Conservation (phyloP, 2,888 invertebrate species). For the Pseudoips prasinana region DNA sequence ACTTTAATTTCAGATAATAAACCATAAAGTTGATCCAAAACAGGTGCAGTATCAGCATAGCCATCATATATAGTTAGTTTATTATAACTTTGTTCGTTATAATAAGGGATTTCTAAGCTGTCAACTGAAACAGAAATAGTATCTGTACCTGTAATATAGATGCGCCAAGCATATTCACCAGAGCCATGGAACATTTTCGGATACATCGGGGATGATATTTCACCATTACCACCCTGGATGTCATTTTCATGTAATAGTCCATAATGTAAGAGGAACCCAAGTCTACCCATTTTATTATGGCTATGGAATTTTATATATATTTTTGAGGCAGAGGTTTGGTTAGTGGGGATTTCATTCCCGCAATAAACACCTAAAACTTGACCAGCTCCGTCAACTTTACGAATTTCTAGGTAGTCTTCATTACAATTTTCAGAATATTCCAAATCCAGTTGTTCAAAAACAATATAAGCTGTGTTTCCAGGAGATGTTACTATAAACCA, state of each 20-base stretch:
- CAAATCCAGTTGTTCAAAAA: slow-evolving; percentile 86
- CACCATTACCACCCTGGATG: slow-evolving; percentile 84
- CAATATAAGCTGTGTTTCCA: slow-evolving; percentile 86
- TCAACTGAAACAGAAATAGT: slow-evolving; percentile 46
- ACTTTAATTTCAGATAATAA: slow-evolving; percentile 38
- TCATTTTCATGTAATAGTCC: slow-evolving; percentile 86
- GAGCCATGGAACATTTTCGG: slow-evolving; percentile 75
- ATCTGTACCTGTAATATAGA: slow-evolving; percentile 74
- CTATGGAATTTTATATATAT: slow-evolving; percentile 91
- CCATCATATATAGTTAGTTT: slow-evolving; percentile 87
- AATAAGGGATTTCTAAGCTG: slow-evolving; percentile 53
- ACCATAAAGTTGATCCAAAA: slow-evolving; percentile 82
- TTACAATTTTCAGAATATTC: slow-evolving; percentile 88
- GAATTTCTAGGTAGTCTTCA: slow-evolving; percentile 92
- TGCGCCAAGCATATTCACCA: slow-evolving; percentile 85
- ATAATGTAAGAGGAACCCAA: slow-evolving; percentile 90
- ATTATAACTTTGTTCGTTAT: slow-evolving; percentile 49
- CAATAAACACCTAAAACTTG: slow-evolving; percentile 87
- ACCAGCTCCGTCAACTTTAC: slow-evolving; percentile 85
- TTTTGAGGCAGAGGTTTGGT: slow-evolving; percentile 79
- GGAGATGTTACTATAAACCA: slow-evolving; percentile 82
- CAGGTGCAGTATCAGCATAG: slow-evolving; percentile 83
- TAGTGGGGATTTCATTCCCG: slow-evolving; percentile 83
- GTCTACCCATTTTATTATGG: slow-evolving; percentile 77
- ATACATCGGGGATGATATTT: slow-evolving; percentile 90